phyloP scores from a whole-genome alignment of 1,140 invertebrate species.

The Trachymyrmex septentrionalis region DNA sequence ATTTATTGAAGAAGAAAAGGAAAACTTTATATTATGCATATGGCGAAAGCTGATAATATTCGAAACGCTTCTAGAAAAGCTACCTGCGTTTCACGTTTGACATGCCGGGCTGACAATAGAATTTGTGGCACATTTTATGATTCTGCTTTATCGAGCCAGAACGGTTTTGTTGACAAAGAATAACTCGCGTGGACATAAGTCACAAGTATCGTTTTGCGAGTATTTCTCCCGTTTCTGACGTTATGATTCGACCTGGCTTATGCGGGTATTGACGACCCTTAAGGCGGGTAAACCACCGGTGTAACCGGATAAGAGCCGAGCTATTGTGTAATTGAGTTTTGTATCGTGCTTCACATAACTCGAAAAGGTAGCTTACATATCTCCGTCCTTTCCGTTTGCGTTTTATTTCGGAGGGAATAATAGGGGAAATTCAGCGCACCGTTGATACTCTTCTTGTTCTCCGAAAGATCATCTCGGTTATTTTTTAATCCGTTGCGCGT shows the following conservation, averaged over 20 bases:
- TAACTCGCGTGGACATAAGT: conserved; percentile 16
- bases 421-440: conserved; percentile 35
- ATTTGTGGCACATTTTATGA: conserved; percentile 1
- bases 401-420: conserved; percentile 10
- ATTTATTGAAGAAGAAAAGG: not conserved
- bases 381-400: conserved; percentile 9
- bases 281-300: conserved; percentile 15
- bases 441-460: not conserved
- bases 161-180: conserved; percentile 25
- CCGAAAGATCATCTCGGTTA: conserved; percentile 6
- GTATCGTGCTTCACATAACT: conserved; percentile 27
- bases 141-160: conserved; percentile 1
- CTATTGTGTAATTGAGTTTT: conserved; percentile 52
- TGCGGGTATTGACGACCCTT: conserved; percentile 35
- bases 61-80: not conserved
- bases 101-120: conserved; percentile 2
- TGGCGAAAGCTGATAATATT: not conserved
- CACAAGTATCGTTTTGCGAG: not conserved
- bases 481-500: conserved; percentile 45
- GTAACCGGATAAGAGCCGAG: conserved; percentile 37
- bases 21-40: not conserved
- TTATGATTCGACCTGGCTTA: conserved; percentile 8
- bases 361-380: conserved; percentile 27
- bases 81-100: conserved; percentile 6
- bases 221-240: conserved; percentile 39